Conservation (phyloP, 1,140 invertebrate species). For the Drosophila virilis region DNA sequence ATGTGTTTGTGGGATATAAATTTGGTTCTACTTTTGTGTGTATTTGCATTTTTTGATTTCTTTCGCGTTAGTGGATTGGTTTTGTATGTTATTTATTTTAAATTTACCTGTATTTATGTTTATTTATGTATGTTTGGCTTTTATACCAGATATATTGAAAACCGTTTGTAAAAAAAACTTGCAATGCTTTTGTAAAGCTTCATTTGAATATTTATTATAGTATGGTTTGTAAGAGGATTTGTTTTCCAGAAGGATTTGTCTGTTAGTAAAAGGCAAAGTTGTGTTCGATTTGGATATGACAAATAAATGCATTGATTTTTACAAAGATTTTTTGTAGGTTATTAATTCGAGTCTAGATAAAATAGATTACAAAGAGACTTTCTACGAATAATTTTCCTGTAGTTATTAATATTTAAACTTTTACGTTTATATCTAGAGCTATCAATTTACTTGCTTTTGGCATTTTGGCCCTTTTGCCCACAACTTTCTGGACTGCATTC, state of each 20-base stretch:
- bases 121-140: slow-evolving; percentile 8
- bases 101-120: slow-evolving; percentile 31
- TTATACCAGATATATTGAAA: slow-evolving; percentile 13
- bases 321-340: neutral
- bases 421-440: neutral
- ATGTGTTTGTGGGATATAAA: slow-evolving; percentile 19
- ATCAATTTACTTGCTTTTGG: neutral
- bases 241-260: neutral
- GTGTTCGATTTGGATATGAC: slow-evolving; percentile 25
- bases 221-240: slow-evolving; percentile 16
- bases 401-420: neutral
- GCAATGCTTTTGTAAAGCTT: slow-evolving; percentile 50
- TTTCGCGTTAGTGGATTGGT: slow-evolving; percentile 30
- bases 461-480: slow-evolving; percentile 9
- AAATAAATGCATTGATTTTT: slow-evolving; percentile 32
- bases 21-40: neutral
- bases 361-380: neutral
- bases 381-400: neutral
- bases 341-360: neutral
- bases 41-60: slow-evolving; percentile 9
- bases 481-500: neutral
- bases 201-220: slow-evolving; percentile 18
- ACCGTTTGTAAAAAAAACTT: slow-evolving; percentile 37
- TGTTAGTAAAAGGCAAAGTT: neutral
- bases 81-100: slow-evolving; percentile 25